phyloP scores from a whole-genome alignment of 2,888 invertebrate genomes.

The Scrobipalpa costella region DNA sequence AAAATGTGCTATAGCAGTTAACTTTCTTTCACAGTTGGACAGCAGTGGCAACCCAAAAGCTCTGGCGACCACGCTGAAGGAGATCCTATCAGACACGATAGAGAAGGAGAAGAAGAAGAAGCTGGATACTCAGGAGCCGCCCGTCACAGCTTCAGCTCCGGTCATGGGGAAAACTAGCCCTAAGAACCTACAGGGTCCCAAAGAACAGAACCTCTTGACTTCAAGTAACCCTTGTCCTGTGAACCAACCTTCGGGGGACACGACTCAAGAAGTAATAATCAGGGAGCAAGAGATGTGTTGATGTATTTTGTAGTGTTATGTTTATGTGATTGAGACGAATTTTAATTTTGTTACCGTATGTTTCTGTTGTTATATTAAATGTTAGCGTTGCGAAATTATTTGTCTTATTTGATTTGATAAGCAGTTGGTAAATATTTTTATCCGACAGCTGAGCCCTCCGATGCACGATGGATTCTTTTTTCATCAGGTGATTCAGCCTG shows the following conservation, averaged over 20 bases:
- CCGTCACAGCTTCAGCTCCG: conserved; percentile 25
- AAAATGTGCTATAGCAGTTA: not conserved
- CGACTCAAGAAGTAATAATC: conserved; percentile 34
- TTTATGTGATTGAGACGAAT: conserved; percentile 39
- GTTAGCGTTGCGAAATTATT: conserved; percentile 33
- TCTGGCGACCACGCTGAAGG: conserved; percentile 65
- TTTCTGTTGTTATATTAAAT: conserved; percentile 44
- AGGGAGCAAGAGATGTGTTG: conserved; percentile 38
- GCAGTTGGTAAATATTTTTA: no score
- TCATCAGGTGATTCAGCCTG: no score
- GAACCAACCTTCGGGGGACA: conserved; percentile 10
- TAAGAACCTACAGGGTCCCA: not conserved
- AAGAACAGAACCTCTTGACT: not conserved
- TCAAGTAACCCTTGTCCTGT: not conserved
- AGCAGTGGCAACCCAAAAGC: conserved; percentile 68
- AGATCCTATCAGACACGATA: conserved; percentile 68
- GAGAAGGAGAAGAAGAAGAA: conserved; percentile 54
- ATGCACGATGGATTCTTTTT: no score
- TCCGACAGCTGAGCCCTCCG: no score
- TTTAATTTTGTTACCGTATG: conserved; percentile 42
- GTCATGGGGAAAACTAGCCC: not conserved
- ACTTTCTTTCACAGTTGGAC: conserved; percentile 54
- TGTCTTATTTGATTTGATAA: no score
- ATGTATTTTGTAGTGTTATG: conserved; percentile 39
- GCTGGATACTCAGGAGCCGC: conserved; percentile 37